Base-by-base conservation (phyloP, 2,113 vertebrate genomes). In the Egretta garzetta region DNA sequence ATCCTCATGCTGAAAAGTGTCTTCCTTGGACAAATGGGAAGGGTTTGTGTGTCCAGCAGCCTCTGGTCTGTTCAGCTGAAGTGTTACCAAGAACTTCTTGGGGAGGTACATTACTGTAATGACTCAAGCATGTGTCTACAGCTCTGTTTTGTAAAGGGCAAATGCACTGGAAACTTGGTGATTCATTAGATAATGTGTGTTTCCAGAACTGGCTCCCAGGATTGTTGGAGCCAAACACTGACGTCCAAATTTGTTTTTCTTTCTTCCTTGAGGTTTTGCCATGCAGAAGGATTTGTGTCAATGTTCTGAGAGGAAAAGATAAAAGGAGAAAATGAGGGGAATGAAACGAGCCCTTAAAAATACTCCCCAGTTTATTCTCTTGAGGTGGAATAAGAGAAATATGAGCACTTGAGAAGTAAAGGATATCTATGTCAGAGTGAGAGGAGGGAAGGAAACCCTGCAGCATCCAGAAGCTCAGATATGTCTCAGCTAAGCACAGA, bases 141-240 rank as follows among this genome's bases (percentile, higher is more conserved):
- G 72, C 83, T 91, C 80, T 86, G 33, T 60, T 97, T 49, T 56
- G 49, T 93, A 85, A 94, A 85, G 80, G 81, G 93, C 70, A 84
- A 92, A 70, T 79, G 47, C 64, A 27, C 93, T 97, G 96, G 96
- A 94, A 94, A 95, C 70, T 66, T 64, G 83, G 84, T 97, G 95
- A 96, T 95, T 96, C 96, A 94, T 91, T 79, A 93, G 84, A 91
- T 94, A 90, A 91, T 75, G 64, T 47, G 66, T 88, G 4, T 91
- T 96, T 89, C 86, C 93, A 95, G 66, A 91, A 72, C 80, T 67
- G 74, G 60, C 91, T 97, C 91, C 84, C 92, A 94, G 92, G 81
- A 96, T 88, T 91, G 90, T 70, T 95, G 90, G 92, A 93, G 87
- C 95, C 6, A 0, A 93, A 75, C 70, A 21, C 58, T 95, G 96